Percentiles rank a stretch among this genome's conserved stretches.
phyloP scores from a whole-genome alignment of 2,113 vertebrate genomes.

The Saimiri boliviensis region DNA sequence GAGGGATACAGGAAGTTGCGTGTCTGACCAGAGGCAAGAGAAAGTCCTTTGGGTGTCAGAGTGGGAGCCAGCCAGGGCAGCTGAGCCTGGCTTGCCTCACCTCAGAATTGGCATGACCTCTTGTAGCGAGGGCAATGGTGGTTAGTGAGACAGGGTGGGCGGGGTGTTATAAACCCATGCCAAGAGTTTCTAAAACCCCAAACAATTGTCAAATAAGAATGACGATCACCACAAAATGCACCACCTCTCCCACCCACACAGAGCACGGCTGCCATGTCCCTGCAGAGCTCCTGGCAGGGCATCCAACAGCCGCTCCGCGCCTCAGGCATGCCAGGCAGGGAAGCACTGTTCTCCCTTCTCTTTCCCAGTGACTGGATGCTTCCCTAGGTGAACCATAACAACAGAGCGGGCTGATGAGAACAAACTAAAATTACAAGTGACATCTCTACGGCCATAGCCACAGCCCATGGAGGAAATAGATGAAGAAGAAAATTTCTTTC shows the following conservation, averaged over 20 bases:
- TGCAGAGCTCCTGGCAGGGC: conserved; percentile 73
- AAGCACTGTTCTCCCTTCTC: conserved; percentile 59
- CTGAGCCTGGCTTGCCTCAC: conserved; percentile 11
- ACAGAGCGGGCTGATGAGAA: conserved; percentile 57
- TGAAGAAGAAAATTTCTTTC: neutral
- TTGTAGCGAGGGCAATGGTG: conserved; percentile 8
- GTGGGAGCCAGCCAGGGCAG: neutral
- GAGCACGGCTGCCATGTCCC: neutral
- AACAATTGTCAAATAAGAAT: conserved; percentile 60
- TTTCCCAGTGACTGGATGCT: conserved; percentile 44
- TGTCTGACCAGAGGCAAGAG: neutral
- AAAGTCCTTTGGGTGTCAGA: neutral
- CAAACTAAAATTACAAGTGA: conserved; percentile 59
- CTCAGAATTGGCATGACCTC: conserved; percentile 21
- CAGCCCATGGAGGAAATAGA: neutral
- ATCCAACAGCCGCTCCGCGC: conserved; percentile 60
- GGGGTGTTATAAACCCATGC: neutral
- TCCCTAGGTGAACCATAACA: conserved; percentile 45
- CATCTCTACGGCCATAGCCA: neutral
- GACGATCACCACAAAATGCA: conserved; percentile 18
- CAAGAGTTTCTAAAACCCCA: conserved; percentile 62
- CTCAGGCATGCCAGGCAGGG: conserved; percentile 54
- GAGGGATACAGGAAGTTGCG: neutral
- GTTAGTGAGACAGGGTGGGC: conserved; percentile 36
- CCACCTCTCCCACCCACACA: conserved; percentile 54